Evolutionary conservation across 2,888 invertebrate species (phyloP).

Genomic region (Eumacrocentrus americanus): DNA sequence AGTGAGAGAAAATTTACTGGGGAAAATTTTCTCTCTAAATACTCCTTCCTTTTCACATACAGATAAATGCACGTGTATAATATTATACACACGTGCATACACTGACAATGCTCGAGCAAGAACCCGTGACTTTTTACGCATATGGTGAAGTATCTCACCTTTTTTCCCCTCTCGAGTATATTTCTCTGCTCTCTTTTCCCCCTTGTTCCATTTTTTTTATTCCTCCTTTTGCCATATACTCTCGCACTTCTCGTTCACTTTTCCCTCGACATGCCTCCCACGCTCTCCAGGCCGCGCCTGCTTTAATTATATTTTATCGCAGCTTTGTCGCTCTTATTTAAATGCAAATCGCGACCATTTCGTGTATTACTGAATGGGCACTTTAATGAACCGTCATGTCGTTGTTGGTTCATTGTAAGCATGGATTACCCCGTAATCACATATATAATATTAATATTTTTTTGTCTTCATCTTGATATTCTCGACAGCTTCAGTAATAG

Average conservation of each 20-base stretch:
- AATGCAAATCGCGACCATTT: slow-evolving; percentile 51
- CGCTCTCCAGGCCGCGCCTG: slow-evolving; percentile 21
- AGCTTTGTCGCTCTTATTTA: slow-evolving; percentile 54
- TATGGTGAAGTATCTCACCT: slow-evolving; percentile 9
- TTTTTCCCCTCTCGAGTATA: slow-evolving; percentile 16
- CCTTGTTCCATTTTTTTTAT: slow-evolving; percentile 21
- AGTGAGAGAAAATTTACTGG: slow-evolving; percentile 9
- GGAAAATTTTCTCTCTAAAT: neutral
- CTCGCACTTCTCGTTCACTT: slow-evolving; percentile 18
- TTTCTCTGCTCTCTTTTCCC: slow-evolving; percentile 17
- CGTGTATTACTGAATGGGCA: slow-evolving; percentile 32
- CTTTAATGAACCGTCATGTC: slow-evolving; percentile 31
- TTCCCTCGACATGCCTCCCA: slow-evolving; percentile 27
- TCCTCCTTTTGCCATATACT: slow-evolving; percentile 4
- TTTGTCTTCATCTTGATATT: too few relatives aligned
- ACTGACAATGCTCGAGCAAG: slow-evolving; percentile 2
- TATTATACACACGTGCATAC: neutral
- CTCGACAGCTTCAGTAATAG: too few relatives aligned
- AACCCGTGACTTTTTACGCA: slow-evolving; percentile 23
- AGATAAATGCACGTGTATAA: slow-evolving; percentile 5
- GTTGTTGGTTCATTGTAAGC: too few relatives aligned
- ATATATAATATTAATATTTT: too few relatives aligned
- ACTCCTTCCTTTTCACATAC: slow-evolving; percentile 11
- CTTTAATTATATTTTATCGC: slow-evolving; percentile 58
- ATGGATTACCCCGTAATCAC: too few relatives aligned